Evolutionary conservation across 2,888 invertebrate genomes (phyloP), one percentile per base, ranked within the genome.

Genomic region (Cheilosia impressa): DNA sequence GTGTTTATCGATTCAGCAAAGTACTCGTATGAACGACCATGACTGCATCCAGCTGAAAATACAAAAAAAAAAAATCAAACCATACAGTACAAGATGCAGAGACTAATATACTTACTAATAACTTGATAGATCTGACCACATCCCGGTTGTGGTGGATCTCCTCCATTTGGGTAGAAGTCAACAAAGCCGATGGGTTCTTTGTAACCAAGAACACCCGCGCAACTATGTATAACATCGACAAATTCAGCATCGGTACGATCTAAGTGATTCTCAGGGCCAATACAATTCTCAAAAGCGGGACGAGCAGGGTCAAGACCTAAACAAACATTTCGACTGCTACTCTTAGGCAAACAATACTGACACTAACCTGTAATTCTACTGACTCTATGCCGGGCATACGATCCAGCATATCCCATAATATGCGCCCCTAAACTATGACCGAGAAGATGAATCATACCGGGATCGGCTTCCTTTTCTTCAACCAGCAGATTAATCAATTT

Each of bases 141-240:
- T 0, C 96, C 96, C 0, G 96, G 96, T 89, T 96, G 96, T 0
- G 93, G 93, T 0, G 95, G 93, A 22, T 89, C 90, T 0, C 96
- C 96, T 15, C 94, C 94, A 90, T 96, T 96, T 0, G 96, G 96
- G 91, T 95, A 96, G 89, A 96, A 96, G 91, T 96, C 96, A 0
- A 90, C 95, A 89, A 96, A 94, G 0, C 96, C 96, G 19, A 95
- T 93, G 4, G 95, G 90, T 24, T 90, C 90, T 5, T 89, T 89
- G 69, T 91, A 92, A 0, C 96, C 96, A 43, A 94, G 92, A 53
- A 94, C 92, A 0, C 96, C 96, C 0, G 94, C 94, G 88, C 95
- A 95, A 0, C 95, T 95, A 89, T 96, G 96, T 65, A 96, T 95
- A 0, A 96, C 94, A 89, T 96, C 96, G 34, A 95, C 96, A 89